phyloP scores from a whole-genome alignment of 2,888 invertebrate genomes.

The Lutraria lutraria region DNA sequence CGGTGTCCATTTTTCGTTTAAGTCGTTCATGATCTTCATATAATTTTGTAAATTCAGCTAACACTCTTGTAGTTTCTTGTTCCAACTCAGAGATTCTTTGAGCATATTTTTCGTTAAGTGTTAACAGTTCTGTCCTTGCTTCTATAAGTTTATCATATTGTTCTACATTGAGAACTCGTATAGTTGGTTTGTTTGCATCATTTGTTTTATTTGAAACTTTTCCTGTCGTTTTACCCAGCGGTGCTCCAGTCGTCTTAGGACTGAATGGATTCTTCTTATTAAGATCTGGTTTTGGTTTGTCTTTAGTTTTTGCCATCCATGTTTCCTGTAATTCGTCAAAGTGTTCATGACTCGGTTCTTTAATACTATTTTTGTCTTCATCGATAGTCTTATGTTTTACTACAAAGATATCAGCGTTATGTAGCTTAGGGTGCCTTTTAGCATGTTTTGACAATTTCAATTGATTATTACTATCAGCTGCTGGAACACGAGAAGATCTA shows the following conservation, averaged over 20 bases:
- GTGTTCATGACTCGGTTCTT: not conserved
- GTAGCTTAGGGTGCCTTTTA: not conserved
- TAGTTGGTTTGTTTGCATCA: conserved; percentile 11
- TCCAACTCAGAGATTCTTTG: conserved; percentile 56
- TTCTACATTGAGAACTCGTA: conserved; percentile 20
- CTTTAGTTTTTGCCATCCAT: conserved; percentile 39
- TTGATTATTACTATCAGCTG: not conserved
- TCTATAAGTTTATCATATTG: conserved; percentile 42
- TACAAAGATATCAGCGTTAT: conserved; percentile 15
- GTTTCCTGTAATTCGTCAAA: conserved; percentile 38
- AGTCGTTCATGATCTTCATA: conserved; percentile 59
- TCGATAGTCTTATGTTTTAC: conserved; percentile 18
- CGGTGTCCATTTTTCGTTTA: conserved; percentile 53
- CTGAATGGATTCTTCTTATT: not conserved
- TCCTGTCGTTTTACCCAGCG: not conserved
- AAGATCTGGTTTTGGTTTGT: not conserved
- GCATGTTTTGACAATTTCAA: not conserved
- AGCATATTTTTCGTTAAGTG: conserved; percentile 36
- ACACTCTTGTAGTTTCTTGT: conserved; percentile 40
- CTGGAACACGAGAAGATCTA: not conserved
- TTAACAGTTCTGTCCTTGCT: conserved; percentile 42
- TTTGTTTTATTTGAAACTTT: not conserved
- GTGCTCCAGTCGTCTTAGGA: not conserved
- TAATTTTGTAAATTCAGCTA: conserved; percentile 44
- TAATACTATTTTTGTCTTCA: not conserved